Base-by-base conservation (phyloP, 2,888 invertebrate species). In the Ommatoiulus sabulosus region DNA sequence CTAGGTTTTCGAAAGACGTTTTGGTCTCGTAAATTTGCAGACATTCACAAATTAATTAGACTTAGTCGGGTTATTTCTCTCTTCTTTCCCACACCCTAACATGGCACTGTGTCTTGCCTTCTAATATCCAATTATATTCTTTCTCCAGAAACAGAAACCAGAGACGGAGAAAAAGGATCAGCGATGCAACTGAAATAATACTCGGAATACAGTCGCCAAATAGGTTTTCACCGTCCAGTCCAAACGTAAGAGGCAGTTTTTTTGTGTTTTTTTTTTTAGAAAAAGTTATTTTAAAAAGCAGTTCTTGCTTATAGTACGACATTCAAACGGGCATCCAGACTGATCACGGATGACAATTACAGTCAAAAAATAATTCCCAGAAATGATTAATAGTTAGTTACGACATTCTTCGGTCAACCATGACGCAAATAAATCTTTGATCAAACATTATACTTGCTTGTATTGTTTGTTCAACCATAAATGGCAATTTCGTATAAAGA, bases 21-120 rank as follows among this genome's bases (percentile, higher is more conserved):
- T 72, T 72, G 72, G 72, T 24, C 72, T 72, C 72, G 24, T 72
- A 72, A 72, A 72, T 72, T 72, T 72, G 72, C 72, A 72, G 72
- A 72, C 72, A 72, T 72, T 72, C 72, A 72, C 72, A 72, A 72
- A 72, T 72, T 72, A 72, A 72, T 72, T 72, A 72, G 72, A 72
- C 72, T 72, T 72, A 20, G 72, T 72, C 72, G 72, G 72, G 72
- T 72, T 72, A 72, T 72, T 72, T 72, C 72, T 72, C n/a, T 72
- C n/a, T 72, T 72, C 72, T 72, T 72, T 72, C 72, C 72, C 72
- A 72, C 72, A 72, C 72, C 72, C 72, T 24, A 72, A 72, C 72
- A 72, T 72, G 72, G 72, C 72, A 72, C 72, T 72, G 72, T 72
- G 24, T 72, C 24, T 24, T 72, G 72, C 72, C 24, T 24, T 72